phyloP scores from a whole-genome alignment of 2,888 invertebrate genomes.

The Galerucella calmariensis region DNA sequence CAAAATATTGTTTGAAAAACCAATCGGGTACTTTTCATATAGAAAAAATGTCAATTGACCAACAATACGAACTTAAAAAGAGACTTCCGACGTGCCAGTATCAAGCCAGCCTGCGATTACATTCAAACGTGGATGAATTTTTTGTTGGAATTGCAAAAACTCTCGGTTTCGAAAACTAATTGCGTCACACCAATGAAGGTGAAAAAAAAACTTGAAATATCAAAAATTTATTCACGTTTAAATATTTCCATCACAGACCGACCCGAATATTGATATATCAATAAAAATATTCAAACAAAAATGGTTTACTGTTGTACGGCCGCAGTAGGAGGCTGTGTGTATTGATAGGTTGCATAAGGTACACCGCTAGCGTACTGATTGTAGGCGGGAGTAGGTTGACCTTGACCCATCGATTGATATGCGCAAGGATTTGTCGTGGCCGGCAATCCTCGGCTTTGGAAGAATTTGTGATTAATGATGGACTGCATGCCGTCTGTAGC shows the following conservation, averaged over 20 bases:
- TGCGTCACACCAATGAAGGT: neutral
- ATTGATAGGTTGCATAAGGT: conserved; percentile 71
- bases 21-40: neutral
- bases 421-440: conserved; percentile 69
- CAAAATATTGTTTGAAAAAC: neutral
- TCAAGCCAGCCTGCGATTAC: neutral
- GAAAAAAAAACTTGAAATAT: neutral
- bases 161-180: neutral
- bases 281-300: conserved; percentile 27
- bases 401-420: conserved; percentile 71
- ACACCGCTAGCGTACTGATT: conserved; percentile 77
- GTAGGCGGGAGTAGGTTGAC: conserved; percentile 61
- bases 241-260: neutral
- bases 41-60: conserved; percentile 6
- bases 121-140: conserved; percentile 8
- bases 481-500: conserved; percentile 67
- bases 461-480: conserved; percentile 77
- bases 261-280: conserved; percentile 16
- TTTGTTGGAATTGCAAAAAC: conserved; percentile 24
- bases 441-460: conserved; percentile 73
- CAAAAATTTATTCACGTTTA: conserved; percentile 16
- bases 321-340: conserved; percentile 73
- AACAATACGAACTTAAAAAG: conserved; percentile 13
- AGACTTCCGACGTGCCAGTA: conserved; percentile 32
- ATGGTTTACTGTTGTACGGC: conserved; percentile 77